These are phyloP conservation scores for Chrysomallon squamiferum DNA, from an alignment of 1,140 invertebrate genomes.

Conservation along the genomic window DNA sequence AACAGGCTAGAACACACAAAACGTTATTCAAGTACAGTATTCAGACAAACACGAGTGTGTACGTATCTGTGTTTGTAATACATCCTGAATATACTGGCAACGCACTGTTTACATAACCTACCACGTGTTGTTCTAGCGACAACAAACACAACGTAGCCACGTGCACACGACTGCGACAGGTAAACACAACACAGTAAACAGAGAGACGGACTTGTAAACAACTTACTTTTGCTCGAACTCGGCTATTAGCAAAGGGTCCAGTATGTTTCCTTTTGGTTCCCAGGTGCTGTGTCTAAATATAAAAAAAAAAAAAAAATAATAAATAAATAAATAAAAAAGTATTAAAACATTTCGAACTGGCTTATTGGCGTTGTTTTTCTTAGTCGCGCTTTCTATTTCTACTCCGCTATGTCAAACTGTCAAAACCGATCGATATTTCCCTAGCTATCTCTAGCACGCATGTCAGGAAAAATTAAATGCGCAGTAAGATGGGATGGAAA, in stretches of 20 bases:
- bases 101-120: too few relatives aligned
- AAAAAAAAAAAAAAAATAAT: not conserved
- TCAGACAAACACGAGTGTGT: too few relatives aligned
- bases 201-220: too few relatives aligned
- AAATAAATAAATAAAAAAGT: not conserved
- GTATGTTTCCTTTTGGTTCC: slow-evolving; percentile 96
- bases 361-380: too few relatives aligned
- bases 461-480: not conserved
- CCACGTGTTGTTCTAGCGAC: too few relatives aligned
- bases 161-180: not conserved
- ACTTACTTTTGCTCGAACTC: slow-evolving; percentile 71
- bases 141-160: slow-evolving; percentile 3
- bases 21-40: too few relatives aligned
- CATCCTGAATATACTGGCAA: too few relatives aligned
- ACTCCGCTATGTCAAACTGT: not conserved
- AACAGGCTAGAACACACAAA: too few relatives aligned
- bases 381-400: not conserved
- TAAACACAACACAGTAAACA: not conserved
- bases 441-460: not conserved
- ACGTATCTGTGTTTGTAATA: too few relatives aligned
- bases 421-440: not conserved
- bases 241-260: slow-evolving; percentile 87
- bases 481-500: not conserved
- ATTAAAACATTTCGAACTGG: too few relatives aligned
- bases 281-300: slow-evolving; percentile 84